Conservation (phyloP, 2,888 invertebrate species). For the Carterocephalus palaemon region DNA sequence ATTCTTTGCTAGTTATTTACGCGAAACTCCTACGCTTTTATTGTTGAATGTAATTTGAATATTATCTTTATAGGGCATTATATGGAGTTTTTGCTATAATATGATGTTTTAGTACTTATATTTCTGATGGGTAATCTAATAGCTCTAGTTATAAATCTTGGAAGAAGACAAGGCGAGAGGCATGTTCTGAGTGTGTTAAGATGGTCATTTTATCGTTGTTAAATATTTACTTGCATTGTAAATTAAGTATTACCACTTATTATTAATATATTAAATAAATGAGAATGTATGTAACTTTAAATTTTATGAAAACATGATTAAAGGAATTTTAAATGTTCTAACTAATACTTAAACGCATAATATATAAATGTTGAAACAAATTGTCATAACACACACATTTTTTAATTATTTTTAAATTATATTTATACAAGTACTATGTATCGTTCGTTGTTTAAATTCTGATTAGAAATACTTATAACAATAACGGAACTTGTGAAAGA, state of each 20-base stretch:
- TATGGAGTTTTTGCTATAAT: constrained; percentile 58
- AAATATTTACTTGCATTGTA: constrained; percentile 59
- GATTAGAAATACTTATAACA: constrained; percentile 15
- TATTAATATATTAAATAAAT: constrained; percentile 41
- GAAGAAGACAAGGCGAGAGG: constrained; percentile 48
- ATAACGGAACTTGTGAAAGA: constrained; percentile 19
- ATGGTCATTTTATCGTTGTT: constrained; percentile 67
- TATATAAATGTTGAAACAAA: constrained; percentile 20
- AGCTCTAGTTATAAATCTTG: constrained; percentile 39
- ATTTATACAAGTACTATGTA: constrained; percentile 27
- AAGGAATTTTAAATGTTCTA: constrained; percentile 28
- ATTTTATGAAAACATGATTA: constrained; percentile 36
- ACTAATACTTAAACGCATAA: constrained; percentile 11
- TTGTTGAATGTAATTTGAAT: constrained; percentile 69
- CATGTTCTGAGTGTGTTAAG: constrained; percentile 49
- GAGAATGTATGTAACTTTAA: constrained; percentile 47
- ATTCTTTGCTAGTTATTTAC: constrained; percentile 32
- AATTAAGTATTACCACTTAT: constrained; percentile 50
- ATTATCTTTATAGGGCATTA: constrained; percentile 52
- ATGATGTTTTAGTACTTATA: constrained; percentile 51
- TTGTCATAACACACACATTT: constrained; percentile 22
- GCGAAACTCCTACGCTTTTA: constrained; percentile 63
- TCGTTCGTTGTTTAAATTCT: constrained; percentile 22
- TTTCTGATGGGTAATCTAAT: constrained; percentile 47
- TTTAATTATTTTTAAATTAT: constrained; percentile 31